A percentile compares a stretch with the other conserved stretches of the same genome.
These are phyloP conservation scores for Coecobrya sp. DNA, from an alignment of 2,888 invertebrate genomes.

Conservation along the genomic window DNA sequence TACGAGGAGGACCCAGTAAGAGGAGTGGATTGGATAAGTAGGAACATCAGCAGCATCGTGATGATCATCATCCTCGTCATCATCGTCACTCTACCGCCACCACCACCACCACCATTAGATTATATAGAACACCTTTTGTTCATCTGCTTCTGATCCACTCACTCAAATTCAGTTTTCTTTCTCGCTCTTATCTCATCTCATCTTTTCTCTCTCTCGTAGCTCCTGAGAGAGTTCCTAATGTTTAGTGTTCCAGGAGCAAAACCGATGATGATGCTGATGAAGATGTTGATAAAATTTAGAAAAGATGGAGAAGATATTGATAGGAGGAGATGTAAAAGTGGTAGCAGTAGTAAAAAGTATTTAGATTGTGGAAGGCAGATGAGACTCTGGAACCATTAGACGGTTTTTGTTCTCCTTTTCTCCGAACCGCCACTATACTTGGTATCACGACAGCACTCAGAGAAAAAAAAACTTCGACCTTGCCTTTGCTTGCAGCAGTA, in stretches of 20 bases:
- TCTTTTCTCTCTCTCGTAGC: background rate
- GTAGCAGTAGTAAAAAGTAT: background rate
- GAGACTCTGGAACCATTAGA: background rate
- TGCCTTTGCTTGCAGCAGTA: background rate
- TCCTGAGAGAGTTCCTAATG: background rate
- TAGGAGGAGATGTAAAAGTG: background rate
- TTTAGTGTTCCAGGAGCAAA: background rate
- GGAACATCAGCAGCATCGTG: background rate
- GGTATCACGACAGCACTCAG: background rate
- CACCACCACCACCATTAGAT: conserved; percentile 4
- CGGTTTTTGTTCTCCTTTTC: too few species aligned
- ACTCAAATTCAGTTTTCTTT: background rate
- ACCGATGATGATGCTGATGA: conserved; percentile 13
- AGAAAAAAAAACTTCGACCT: background rate
- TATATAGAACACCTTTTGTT: conserved; percentile 29
- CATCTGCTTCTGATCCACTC: background rate
- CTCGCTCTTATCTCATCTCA: background rate
- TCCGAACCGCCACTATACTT: background rate
- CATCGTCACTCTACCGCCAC: background rate
- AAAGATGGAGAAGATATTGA: background rate
- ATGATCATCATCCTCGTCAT: conserved; percentile 16
- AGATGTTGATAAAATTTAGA: conserved; percentile 6
- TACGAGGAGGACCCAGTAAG: background rate
- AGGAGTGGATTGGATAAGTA: conserved; percentile 9
- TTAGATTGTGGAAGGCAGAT: background rate